Conservation (phyloP, 2,888 invertebrate species). For the Eupithecia pulchellata region DNA sequence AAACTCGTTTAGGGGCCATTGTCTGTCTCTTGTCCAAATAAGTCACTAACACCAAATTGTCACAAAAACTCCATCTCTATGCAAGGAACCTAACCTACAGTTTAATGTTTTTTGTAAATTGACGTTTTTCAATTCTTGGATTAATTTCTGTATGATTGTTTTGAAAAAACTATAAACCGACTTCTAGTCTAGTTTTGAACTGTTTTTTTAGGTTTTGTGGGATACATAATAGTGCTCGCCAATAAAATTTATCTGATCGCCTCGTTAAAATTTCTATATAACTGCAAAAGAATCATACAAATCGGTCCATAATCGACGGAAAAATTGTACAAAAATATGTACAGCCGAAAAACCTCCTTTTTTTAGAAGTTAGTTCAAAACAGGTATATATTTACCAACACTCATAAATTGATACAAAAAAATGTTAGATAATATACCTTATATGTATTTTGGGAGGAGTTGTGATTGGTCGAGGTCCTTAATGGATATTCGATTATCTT, state of each 20-base stretch:
- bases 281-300: too few species aligned
- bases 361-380: too few species aligned
- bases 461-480: constrained; percentile 20
- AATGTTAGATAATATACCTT: constrained; percentile 8
- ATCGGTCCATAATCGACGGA: too few species aligned
- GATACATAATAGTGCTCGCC: too few species aligned
- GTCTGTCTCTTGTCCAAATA: constrained; percentile 60
- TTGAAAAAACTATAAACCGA: too few species aligned
- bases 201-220: too few species aligned
- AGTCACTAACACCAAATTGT: constrained; percentile 34
- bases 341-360: too few species aligned
- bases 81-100: constrained; percentile 39
- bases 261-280: too few species aligned
- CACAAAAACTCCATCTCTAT: constrained; percentile 33
- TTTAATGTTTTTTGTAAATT: constrained; percentile 39
- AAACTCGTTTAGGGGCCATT: constrained; percentile 77
- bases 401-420: not conserved
- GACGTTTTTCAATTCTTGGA: constrained; percentile 36
- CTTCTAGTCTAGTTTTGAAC: too few species aligned
- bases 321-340: too few species aligned
- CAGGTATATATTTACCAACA: constrained; percentile 24
- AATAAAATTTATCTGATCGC: too few species aligned
- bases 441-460: constrained; percentile 16
- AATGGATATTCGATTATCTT: constrained; percentile 21
- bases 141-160: constrained; percentile 36